Evolutionary conservation across 1,140 invertebrate genomes (phyloP), one percentile per base, ranked within the genome.

Genomic region (Pemphigus obesinymphae): DNA sequence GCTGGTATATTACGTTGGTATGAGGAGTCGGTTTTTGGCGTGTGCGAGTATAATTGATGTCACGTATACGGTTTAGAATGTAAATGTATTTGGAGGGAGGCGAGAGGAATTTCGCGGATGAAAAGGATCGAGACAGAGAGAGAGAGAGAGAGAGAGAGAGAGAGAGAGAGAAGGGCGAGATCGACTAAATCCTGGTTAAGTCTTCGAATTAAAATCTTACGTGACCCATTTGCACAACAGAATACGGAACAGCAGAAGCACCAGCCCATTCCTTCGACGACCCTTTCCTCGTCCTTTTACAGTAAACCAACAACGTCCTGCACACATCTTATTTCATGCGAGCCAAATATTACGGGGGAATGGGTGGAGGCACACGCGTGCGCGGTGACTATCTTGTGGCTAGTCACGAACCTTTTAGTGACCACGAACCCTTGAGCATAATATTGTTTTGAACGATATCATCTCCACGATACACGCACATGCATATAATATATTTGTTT

Each of bases 141-240:
- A 45, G 43, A 4, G 43, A 11, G 43, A 45, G 43, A 1, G 43
- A 45, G 43, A 45, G 43, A 45, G 43, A 45, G 8, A 40, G 37
- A 15, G 5, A 5, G 6, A 17, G 13, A 15, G 29, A 0, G 26
- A 7, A 20, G 29, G 17, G 58, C 29, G 15, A 29, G 26, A 26
- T n/a, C n/a, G 53, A 58, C 23, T 29, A 23, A 13, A 61, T 61
- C 58, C 29, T 61, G 29, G 63, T 66, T 37, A 37, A 66, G 63
- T 66, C 63, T 66, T 66, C 11, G 34, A 66, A 66, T 66, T 66
- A 37, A 31, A n/a, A 66, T 66, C 34, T 66, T 34, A 66, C 61
- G 31, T 66, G 61, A 66, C 61, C 61, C 61, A n/a, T 66, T 66
- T 66, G 31, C 20, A 29, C 61, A 48, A 66, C 58, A 31, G n/a